Evolutionary conservation across 2,888 invertebrate genomes (phyloP).

Genomic region (Tetranychus truncatus): DNA sequence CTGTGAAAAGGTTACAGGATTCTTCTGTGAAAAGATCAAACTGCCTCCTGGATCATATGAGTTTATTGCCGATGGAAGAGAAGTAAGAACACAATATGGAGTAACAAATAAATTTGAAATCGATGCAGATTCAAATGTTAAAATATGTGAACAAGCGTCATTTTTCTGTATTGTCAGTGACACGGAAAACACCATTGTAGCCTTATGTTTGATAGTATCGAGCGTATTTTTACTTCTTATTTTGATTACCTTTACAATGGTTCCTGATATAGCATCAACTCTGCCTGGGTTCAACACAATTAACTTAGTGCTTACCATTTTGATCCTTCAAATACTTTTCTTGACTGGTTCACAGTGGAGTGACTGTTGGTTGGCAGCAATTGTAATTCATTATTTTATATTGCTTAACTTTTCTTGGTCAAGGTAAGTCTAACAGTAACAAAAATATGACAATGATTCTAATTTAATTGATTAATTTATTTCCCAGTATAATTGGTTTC

Average conservation of each 20-base stretch:
- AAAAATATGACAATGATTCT: too few species aligned
- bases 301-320: neutral
- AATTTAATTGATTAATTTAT: too few species aligned
- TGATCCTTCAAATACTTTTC: neutral
- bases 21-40: neutral
- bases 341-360: neutral
- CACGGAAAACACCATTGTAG: neutral
- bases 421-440: neutral
- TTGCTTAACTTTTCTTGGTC: neutral
- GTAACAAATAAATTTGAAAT: neutral
- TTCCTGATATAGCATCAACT: neutral
- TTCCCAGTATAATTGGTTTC: neutral
- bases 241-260: neutral
- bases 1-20: neutral
- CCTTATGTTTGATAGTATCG: neutral
- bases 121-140: neutral
- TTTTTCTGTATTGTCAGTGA: neutral
- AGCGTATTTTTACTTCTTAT: neutral
- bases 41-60: neutral
- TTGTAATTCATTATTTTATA: neutral
- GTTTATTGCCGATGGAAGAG: neutral
- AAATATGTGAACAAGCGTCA: neutral
- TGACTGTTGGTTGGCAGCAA: neutral
- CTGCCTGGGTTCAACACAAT: neutral
- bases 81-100: neutral